These are phyloP conservation scores for Cinclus cinclus DNA, from an alignment of 2,113 vertebrate genomes.

Conservation along the genomic window DNA sequence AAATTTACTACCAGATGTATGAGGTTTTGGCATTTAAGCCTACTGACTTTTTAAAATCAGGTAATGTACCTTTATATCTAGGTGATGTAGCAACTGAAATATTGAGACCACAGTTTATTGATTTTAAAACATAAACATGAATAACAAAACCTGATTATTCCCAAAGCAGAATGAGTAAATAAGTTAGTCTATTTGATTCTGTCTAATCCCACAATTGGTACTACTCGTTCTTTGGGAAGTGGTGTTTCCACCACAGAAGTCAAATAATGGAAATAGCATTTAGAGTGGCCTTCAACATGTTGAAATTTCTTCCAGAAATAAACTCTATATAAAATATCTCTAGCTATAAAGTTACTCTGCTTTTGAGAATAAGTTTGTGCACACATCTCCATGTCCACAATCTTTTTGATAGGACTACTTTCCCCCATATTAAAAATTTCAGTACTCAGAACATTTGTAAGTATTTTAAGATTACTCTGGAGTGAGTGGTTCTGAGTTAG, in stretches of 20 bases:
- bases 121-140: neutral
- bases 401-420: neutral
- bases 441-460: neutral
- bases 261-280: neutral
- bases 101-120: neutral
- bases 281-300: neutral
- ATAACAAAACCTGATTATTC: neutral
- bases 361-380: neutral
- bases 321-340: neutral
- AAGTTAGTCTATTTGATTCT: neutral
- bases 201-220: neutral
- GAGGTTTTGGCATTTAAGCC: neutral
- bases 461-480: neutral
- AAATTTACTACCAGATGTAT: neutral
- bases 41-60: neutral
- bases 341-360: neutral
- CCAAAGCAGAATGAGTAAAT: neutral
- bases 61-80: neutral
- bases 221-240: neutral
- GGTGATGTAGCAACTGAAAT: neutral
- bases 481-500: constrained; percentile 12
- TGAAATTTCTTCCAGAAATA: neutral
- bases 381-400: neutral
- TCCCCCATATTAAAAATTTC: neutral
- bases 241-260: neutral